Evolutionary conservation across 2,888 invertebrate species (phyloP).

Genomic region (Apodemia hepburni): DNA sequence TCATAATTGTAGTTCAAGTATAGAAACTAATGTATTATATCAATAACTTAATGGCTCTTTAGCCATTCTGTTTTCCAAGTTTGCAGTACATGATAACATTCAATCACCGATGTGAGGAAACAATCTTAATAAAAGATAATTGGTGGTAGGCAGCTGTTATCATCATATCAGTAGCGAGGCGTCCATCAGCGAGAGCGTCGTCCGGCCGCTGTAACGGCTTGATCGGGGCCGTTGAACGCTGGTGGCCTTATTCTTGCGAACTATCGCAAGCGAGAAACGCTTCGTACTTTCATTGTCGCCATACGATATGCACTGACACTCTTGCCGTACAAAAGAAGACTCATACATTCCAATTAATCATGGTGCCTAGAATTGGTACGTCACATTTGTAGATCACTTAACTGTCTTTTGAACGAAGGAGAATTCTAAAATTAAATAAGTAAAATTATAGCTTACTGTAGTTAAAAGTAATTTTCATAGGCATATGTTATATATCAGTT

Average conservation of each 20-base stretch:
- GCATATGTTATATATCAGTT: too few species aligned
- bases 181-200: conserved; percentile 37
- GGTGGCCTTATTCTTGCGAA: conserved; percentile 72
- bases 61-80: background rate
- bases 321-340: conserved; percentile 13
- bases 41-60: background rate
- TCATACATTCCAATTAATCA: conserved; percentile 15
- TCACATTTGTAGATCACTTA: conserved; percentile 10
- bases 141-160: conserved; percentile 20
- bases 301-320: conserved; percentile 46
- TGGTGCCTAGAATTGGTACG: conserved; percentile 7
- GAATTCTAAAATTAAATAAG: background rate
- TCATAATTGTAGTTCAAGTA: too few species aligned
- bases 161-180: conserved; percentile 26
- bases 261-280: conserved; percentile 73
- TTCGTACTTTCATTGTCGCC: conserved; percentile 76
- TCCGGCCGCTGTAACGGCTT: conserved; percentile 55
- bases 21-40: too few species aligned
- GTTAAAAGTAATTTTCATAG: background rate
- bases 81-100: conserved; percentile 20
- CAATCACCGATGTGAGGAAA: conserved; percentile 12
- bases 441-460: background rate
- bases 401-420: background rate
- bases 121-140: conserved; percentile 9
- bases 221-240: conserved; percentile 74